A percentile compares a stretch with the other conserved stretches of the same genome.
These are phyloP conservation scores for Oncorhynchus tshawytscha DNA, from an alignment of 2,113 vertebrate species.

Conservation along the genomic window DNA sequence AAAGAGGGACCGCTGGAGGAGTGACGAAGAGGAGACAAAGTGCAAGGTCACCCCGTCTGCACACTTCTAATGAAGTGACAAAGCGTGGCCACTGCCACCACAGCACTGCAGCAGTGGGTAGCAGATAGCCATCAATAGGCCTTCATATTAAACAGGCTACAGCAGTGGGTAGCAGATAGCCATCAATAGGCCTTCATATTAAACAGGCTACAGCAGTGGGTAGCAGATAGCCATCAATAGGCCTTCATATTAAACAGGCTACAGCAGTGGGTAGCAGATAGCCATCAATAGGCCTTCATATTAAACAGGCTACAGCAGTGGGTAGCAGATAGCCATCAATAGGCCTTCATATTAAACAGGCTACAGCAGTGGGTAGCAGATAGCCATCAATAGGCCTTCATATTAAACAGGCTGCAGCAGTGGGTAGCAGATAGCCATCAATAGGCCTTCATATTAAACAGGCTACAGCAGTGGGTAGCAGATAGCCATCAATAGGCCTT, in stretches of 20 bases:
- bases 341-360: not conserved
- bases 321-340: not conserved
- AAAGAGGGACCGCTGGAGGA: conserved; percentile 15
- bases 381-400: not conserved
- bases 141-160: not conserved
- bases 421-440: not conserved
- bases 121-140: not conserved
- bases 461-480: not conserved
- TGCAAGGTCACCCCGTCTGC: conserved; percentile 13
- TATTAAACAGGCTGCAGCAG: too few relatives aligned
- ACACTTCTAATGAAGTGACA: conserved; percentile 23
- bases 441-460: not conserved
- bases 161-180: not conserved
- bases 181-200: not conserved
- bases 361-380: not conserved
- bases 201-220: too few relatives aligned
- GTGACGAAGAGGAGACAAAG: conserved; percentile 16
- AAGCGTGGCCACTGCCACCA: not conserved
- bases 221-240: not conserved
- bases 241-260: not conserved
- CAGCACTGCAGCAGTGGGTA: not conserved
- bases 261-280: not conserved
- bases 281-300: not conserved
- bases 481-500: not conserved
- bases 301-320: too few relatives aligned